A percentile compares a stretch with the other conserved stretches of the same genome.
phyloP scores from a whole-genome alignment of 2,113 vertebrate genomes.

The Nettapus auritus region DNA sequence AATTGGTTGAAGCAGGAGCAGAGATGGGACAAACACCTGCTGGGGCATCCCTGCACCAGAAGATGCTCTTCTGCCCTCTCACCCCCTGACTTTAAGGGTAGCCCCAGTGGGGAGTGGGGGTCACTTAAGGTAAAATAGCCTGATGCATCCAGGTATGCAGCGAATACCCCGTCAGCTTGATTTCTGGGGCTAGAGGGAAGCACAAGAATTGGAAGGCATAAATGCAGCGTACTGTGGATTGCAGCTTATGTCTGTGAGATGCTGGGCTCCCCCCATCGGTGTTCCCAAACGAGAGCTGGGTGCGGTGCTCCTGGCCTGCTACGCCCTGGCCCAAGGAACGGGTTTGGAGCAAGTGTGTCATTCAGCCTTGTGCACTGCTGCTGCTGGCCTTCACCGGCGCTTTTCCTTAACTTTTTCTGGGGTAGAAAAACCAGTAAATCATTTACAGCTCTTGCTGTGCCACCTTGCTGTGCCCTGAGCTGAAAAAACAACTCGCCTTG shows the following conservation, averaged over 20 bases:
- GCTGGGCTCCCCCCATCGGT: too few relatives aligned
- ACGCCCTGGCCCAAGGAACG: conserved; percentile 29
- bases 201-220: neutral
- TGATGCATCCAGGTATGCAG: accelerated
- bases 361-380: neutral
- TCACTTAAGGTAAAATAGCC: accelerated
- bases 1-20: neutral
- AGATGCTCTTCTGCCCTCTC: too few relatives aligned
- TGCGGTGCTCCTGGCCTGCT: neutral
- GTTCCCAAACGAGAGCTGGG: neutral
- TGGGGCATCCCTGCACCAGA: neutral
- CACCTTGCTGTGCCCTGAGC: neutral
- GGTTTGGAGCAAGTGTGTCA: conserved; percentile 39
- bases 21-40: neutral
- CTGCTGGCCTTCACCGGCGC: neutral
- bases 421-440: neutral
- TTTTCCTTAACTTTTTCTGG: neutral
- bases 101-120: too few relatives aligned
- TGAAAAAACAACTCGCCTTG: neutral
- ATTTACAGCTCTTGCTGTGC: neutral
- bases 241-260: too few relatives aligned
- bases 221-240: too few relatives aligned
- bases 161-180: neutral
- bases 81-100: too few relatives aligned
- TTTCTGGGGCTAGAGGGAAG: neutral